phyloP scores from a whole-genome alignment of 1,140 invertebrate genomes.

The Bradysia coprophila region DNA sequence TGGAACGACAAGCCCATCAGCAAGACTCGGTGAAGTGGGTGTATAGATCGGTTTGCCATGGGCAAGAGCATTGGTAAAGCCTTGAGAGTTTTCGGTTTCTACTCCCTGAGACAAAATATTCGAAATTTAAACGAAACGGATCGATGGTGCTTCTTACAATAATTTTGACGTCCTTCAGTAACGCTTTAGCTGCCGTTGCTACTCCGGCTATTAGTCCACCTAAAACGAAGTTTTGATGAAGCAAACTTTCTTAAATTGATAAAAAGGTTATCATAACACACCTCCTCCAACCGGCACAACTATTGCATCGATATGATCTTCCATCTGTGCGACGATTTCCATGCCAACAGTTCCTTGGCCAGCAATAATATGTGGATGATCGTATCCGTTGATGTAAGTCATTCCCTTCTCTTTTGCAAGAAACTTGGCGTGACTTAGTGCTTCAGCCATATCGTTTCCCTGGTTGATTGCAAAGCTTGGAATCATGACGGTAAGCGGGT shows the following conservation, averaged over 20 bases:
- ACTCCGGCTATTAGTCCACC: conserved; percentile 78
- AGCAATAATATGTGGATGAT: conserved; percentile 83
- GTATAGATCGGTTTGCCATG: conserved; percentile 47
- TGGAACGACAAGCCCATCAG: conserved; percentile 46
- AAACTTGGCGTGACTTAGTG: conserved; percentile 56
- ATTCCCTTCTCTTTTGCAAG: conserved; percentile 44
- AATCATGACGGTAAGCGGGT: neutral
- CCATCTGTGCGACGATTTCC: conserved; percentile 75
- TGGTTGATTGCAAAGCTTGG: too few species aligned
- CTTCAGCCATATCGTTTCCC: conserved; percentile 75
- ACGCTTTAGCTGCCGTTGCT: conserved; percentile 67
- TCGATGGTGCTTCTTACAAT: conserved; percentile 33
- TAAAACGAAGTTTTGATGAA: too few species aligned
- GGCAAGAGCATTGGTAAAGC: conserved; percentile 57
- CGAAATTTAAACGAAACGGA: neutral
- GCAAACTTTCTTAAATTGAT: too few species aligned
- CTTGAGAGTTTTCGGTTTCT: conserved; percentile 76
- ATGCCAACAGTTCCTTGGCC: conserved; percentile 85
- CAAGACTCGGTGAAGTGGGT: conserved; percentile 57
- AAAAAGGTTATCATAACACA: too few species aligned
- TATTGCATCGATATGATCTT: conserved; percentile 53
- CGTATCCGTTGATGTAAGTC: conserved; percentile 46
- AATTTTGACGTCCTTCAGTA: conserved; percentile 57
- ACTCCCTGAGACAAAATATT: conserved; percentile 45
- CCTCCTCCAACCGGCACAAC: conserved; percentile 14